Base-by-base conservation (phyloP, 2,797 vertebrate species). In the Eutrigla gurnardus region DNA sequence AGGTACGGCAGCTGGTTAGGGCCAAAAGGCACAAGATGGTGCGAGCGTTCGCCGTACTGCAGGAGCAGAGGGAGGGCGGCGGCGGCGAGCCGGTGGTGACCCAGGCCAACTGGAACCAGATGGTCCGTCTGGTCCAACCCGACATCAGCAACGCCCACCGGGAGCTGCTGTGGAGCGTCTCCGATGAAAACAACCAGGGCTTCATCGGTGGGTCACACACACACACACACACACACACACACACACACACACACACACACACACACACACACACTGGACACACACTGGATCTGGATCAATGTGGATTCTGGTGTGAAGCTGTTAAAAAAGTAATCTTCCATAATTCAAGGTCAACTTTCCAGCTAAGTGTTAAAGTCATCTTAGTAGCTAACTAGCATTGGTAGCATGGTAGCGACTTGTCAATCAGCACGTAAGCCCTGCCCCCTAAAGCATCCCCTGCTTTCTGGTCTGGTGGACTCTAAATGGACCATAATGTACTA, bases 1-100 rank as follows among this genome's bases (percentile, higher is more conserved):
- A 99, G 90, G 95, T 99, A 75, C 95, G 95, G 65, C 95, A 96
- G 81, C 94, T 98, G 45, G 97, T 95, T 4, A 96, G 95, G 85
- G 94, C 97, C 89, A 99, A 97, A 75, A 91, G 90, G 45, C 93
- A 93, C 88, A 98, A 98, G 90, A 97, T 99, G 97, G 89, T 92
- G 5, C 92, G 93, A 43, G 98, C 97, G 3, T 99, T 99, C 81
- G 91, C 92, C 62, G 86, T 97, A 25, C 89, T 98, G 78, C 96
- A 97, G 83, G 95, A 97, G 73, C 81, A 84, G 47, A 14, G 9
- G 17, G 83, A 74, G 52, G 93, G 90, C 17, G 95, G 90, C 17
- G 95, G 90, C 32, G 65, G 70, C 0, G 94, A 94, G 72, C 94
- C 93, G 0, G 93, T 94, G 77, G 95, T 98, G 54, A 91, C 53